Percentiles rank a stretch among this genome's conserved stretches.
phyloP scores from a whole-genome alignment of 1,140 invertebrate genomes.

The Habropoda laboriosa region DNA sequence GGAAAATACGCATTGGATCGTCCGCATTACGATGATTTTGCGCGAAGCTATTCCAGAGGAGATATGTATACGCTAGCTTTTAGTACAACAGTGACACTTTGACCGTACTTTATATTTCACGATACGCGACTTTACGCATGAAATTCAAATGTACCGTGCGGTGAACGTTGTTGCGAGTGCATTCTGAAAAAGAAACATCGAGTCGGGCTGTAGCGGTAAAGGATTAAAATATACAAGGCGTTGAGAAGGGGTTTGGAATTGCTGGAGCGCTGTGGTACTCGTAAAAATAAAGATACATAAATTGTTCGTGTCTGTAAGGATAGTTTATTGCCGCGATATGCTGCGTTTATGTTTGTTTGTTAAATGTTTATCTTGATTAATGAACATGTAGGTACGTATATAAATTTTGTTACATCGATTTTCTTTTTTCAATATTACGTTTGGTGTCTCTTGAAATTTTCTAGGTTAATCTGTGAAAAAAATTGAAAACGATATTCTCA shows the following conservation, averaged over 20 bases:
- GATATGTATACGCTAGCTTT: too few relatives aligned
- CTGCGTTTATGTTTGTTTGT: background rate
- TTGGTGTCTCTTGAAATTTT: too few relatives aligned
- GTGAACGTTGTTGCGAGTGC: too few relatives aligned
- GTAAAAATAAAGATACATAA: background rate
- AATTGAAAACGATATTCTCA: too few relatives aligned
- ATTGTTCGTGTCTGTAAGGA: background rate
- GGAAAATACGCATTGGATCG: too few relatives aligned
- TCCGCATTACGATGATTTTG: too few relatives aligned
- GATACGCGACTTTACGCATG: background rate
- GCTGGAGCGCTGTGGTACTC: background rate
- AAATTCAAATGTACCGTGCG: constrained; percentile 7
- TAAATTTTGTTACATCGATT: too few relatives aligned
- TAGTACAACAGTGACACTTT: too few relatives aligned
- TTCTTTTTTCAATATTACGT: too few relatives aligned
- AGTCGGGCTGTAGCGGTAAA: background rate
- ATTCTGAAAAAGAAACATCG: background rate
- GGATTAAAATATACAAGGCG: background rate
- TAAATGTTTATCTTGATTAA: background rate
- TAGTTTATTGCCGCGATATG: background rate
- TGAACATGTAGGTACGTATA: background rate
- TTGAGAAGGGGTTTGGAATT: background rate
- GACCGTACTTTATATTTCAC: too few relatives aligned
- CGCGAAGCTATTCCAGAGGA: too few relatives aligned
- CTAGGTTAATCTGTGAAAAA: too few relatives aligned